Conservation (phyloP, 2,113 vertebrate genomes). For the Hippocampus barbouri region DNA sequence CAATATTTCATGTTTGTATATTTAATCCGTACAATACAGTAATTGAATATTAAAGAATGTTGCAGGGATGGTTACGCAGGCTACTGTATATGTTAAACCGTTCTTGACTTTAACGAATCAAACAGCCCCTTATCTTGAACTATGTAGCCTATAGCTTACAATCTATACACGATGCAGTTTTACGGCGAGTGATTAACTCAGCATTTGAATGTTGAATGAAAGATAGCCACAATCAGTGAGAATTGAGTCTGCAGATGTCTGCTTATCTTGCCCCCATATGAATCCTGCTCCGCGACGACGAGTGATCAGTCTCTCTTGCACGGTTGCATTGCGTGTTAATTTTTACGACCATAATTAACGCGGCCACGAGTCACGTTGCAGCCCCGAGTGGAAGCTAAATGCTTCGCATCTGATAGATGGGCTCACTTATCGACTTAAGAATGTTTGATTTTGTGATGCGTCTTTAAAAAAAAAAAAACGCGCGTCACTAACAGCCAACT, state of each 20-base stretch:
- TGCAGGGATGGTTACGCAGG: neutral
- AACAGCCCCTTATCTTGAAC: constrained; percentile 28
- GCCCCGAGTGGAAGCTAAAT: neutral
- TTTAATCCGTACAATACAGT: neutral
- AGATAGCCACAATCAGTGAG: constrained; percentile 1
- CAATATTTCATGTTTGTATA: neutral
- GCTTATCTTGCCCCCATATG: neutral
- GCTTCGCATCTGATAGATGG: no score
- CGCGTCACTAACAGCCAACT: constrained; percentile 35
- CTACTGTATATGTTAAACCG: neutral
- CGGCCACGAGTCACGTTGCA: neutral
- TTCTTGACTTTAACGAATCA: constrained; percentile 2
- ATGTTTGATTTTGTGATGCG: neutral
- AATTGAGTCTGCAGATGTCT: neutral
- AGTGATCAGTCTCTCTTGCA: constrained; percentile 14
- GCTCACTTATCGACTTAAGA: no score
- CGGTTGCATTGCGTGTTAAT: neutral
- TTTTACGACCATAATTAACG: no score
- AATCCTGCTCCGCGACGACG: constrained; percentile 20
- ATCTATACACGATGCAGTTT: neutral
- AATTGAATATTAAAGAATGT: neutral
- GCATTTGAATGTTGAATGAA: constrained; percentile 39
- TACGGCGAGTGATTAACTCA: constrained; percentile 36
- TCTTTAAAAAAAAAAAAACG: constrained; percentile 17
- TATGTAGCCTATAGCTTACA: neutral